phyloP scores from a whole-genome alignment of 2,797 vertebrate genomes.

The Petrocephalus sullivani region DNA sequence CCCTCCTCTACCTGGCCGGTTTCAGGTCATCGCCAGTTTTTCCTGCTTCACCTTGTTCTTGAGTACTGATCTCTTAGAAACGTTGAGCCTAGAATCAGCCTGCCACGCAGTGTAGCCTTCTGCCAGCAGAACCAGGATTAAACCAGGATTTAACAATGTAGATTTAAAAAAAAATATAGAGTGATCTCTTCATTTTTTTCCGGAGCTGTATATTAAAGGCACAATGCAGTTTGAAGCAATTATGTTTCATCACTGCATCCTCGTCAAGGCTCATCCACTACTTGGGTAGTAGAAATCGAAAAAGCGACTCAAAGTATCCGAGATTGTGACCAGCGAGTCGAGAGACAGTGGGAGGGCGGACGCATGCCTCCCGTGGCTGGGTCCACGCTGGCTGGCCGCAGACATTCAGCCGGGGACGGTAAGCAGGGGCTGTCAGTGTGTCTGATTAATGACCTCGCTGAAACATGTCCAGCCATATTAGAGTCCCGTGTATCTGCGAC shows the following conservation, averaged over 20 bases:
- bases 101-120: no score
- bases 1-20: no score
- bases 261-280: neutral
- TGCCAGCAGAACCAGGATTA: no score
- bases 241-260: neutral
- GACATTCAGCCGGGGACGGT: conserved; percentile 38
- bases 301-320: neutral
- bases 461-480: conserved; percentile 88
- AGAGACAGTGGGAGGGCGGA: conserved; percentile 23
- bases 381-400: conserved; percentile 19
- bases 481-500: conserved; percentile 80
- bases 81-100: no score
- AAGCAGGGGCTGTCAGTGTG: conserved; percentile 65
- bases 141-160: no score
- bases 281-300: neutral
- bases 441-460: conserved; percentile 91
- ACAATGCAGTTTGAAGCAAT: neutral
- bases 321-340: neutral
- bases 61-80: no score
- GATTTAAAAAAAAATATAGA: no score
- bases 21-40: no score
- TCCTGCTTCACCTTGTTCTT: no score
- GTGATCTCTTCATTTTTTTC: no score
- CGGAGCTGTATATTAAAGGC: neutral
- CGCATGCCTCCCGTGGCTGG: neutral